phyloP scores from a whole-genome alignment of 2,888 invertebrate genomes.

The Plebejus anna region DNA sequence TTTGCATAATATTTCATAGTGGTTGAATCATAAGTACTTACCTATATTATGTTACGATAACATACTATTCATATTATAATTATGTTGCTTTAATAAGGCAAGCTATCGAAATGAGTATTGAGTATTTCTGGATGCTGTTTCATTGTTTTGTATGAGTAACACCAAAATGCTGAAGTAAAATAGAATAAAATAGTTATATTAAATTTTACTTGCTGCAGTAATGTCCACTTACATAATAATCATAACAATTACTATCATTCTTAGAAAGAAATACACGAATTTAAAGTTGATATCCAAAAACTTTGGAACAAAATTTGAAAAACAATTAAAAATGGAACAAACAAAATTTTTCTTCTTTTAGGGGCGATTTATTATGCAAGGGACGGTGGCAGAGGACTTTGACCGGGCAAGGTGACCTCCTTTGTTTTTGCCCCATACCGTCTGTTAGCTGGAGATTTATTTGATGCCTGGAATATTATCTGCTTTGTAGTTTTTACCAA shows the following conservation, averaged over 20 bases:
- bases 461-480: not conserved
- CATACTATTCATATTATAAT: not conserved
- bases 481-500: not conserved
- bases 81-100: not conserved
- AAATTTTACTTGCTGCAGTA: too few relatives aligned
- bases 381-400: not conserved
- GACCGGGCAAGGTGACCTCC: constrained; percentile 7
- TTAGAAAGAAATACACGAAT: not conserved
- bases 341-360: not conserved
- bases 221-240: too few relatives aligned
- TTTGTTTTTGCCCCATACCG: constrained; percentile 1
- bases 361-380: not conserved
- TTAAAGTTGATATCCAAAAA: not conserved
- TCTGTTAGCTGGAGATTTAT: not conserved
- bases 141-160: not conserved
- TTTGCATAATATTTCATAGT: not conserved
- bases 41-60: not conserved
- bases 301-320: not conserved
- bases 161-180: too few relatives aligned
- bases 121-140: not conserved
- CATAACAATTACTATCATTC: too few relatives aligned
- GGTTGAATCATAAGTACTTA: not conserved
- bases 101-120: not conserved
- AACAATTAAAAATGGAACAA: not conserved
- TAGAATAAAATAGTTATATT: too few relatives aligned